Base-by-base conservation (phyloP, 2,113 vertebrate species). In the Colinus virginianus region DNA sequence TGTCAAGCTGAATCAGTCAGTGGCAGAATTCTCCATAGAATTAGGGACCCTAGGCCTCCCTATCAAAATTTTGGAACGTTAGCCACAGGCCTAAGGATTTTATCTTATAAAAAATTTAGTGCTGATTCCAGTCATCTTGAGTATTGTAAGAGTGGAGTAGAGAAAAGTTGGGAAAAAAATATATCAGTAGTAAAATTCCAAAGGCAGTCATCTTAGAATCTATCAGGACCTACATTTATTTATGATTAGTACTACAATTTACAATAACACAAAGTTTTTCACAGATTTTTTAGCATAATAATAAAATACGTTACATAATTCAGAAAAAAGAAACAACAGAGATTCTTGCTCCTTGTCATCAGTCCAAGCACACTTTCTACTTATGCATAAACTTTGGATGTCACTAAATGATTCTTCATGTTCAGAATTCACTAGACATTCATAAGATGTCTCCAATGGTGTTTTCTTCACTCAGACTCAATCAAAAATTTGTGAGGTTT, bases 401-500 rank as follows among this genome's bases (percentile, higher is more conserved):
- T 84, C 7, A 28, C 5, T 70, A 34, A 53, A 67, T 32, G 46
- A 25, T n/a, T 56, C 11, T 30, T 79, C 45, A 45, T 55, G 9
- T 10, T 63, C 20, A 83, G 13, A 66, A 53, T 34, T 15, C 21
- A 66, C 26, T 53, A 58, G 40, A 77, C 72, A 30, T 77, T 83
- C 18, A 58, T 58, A 20, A 62, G 7, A 13, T n/a, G 17, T 43
- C 23, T 90, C 25, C 56, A 58, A 59, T 14, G 3, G 7, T 34
- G 34, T 77, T 90, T 62, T 48, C 22, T 77, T 79, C 49, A 42
- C 18, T 63, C 32, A n/a, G 9, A 42, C 20, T 45, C 8, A 77
- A 0, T 2, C 82, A 25, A 53, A 70, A 55, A 18, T 79, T 49
- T 1, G 0, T 1, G 26, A 16, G 14, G 14, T 1, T 2, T 13